A percentile compares a stretch with the other conserved stretches of the same genome.
phyloP scores from a whole-genome alignment of 37 sponge, comb jelly and placozoan genomes.

The Petrosia ficiformis region DNA sequence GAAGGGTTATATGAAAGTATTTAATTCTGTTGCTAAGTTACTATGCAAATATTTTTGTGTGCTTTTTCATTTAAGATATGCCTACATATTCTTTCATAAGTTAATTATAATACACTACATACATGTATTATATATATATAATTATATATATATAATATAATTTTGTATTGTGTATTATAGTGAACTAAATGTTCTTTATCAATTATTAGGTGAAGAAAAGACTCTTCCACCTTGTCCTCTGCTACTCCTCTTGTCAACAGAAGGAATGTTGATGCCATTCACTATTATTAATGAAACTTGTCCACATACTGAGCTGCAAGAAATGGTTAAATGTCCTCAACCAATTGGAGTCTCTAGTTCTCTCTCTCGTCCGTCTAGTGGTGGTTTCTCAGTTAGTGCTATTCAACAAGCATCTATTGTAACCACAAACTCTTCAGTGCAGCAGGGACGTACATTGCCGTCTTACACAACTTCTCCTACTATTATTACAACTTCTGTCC shows the following conservation, averaged over 20 bases:
- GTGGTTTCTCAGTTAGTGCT: background rate
- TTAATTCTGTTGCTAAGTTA: too few species aligned
- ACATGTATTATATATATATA: too few species aligned
- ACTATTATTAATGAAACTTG: slow-evolving; percentile 21
- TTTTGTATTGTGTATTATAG: too few species aligned
- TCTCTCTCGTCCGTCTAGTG: background rate
- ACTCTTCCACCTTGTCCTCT: slow-evolving; percentile 65
- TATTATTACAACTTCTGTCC: too few species aligned
- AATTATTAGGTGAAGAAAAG: slow-evolving; percentile 26
- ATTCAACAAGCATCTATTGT: too few species aligned
- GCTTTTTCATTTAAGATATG: too few species aligned
- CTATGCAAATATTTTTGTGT: too few species aligned
- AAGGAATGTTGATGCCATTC: slow-evolving; percentile 68
- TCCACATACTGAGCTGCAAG: slow-evolving; percentile 13
- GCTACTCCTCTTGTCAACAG: slow-evolving; percentile 47
- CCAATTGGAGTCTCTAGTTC: background rate
- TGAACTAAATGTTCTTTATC: background rate
- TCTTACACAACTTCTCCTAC: background rate
- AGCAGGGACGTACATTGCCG: background rate
- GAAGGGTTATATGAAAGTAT: too few species aligned
- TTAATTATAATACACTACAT: too few species aligned
- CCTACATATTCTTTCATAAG: too few species aligned
- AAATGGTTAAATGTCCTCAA: slow-evolving; percentile 26
- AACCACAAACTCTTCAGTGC: too few species aligned
- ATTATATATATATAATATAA: too few species aligned